A percentile compares a stretch with the other conserved stretches of the same genome.
phyloP scores from a whole-genome alignment of 2,113 vertebrate genomes.

The Hepsetus odoe region DNA sequence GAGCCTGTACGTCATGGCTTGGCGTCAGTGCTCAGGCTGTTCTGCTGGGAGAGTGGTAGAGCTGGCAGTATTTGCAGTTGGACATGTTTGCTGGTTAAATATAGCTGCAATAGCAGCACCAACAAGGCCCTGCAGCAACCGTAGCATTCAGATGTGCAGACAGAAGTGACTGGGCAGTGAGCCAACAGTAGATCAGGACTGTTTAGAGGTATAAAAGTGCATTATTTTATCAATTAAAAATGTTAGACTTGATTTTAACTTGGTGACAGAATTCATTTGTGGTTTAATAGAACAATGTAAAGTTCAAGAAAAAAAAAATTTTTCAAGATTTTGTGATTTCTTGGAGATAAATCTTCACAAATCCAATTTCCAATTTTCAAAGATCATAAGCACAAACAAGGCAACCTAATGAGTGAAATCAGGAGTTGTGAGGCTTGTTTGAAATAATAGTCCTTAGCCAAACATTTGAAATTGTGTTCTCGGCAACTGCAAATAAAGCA shows the following conservation, averaged over 20 bases:
- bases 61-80: slow-evolving; percentile 36
- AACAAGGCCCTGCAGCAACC: background rate
- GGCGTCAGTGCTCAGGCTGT: background rate
- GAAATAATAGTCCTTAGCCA: no score
- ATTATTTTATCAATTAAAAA: background rate
- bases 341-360: no score
- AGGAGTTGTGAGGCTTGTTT: no score
- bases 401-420: no score
- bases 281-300: background rate
- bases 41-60: slow-evolving; percentile 2
- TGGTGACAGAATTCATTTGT: no score
- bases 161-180: background rate
- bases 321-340: background rate
- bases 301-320: background rate
- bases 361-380: no score
- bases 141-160: background rate
- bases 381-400: no score
- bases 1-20: background rate
- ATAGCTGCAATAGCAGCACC: slow-evolving; percentile 39
- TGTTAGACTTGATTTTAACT: background rate
- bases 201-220: background rate
- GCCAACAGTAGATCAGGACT: background rate
- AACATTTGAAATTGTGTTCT: no score
- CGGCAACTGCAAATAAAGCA: no score
- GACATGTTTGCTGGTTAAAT: slow-evolving; percentile 57